Base-by-base conservation (phyloP, 1,140 invertebrate genomes). In the Hyles euphorbiae region DNA sequence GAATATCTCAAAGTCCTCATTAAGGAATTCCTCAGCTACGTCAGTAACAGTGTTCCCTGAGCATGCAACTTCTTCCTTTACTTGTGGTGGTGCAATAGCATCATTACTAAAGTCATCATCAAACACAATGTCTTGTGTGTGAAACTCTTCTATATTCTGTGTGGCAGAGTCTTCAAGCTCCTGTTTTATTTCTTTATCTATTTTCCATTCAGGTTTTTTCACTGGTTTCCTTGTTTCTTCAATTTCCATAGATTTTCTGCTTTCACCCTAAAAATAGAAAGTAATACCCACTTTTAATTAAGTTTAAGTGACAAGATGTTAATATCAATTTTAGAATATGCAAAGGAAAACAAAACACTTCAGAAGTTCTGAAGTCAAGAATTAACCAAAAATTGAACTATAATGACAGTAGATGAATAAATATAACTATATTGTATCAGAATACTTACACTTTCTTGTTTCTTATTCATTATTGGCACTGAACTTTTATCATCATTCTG, bases 1-100 rank as follows among this genome's bases (percentile, higher is more conserved):
- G 58, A 91, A 90, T 67, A 91, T 84, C 60, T 91, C 89, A 82
- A 91, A 90, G 48, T 90, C 89, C 56, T 91, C 90, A 71, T 90
- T 89, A 7, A 91, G 65, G 60, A 90, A 90, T 56, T 88, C 79
- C 56, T 88, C 74, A 44, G 79, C 83, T 4, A 87, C 72, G 76
- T 89, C 85, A 63, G 73, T 77, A 43, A 85, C 72, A 50, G 75
- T 83, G 22, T 78, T 74, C 33, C 61, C 53, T 7, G 77, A 63
- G 49, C 53, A 72, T 2, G 72, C 9, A 71, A 33, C 60, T 55
- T 74, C 77, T 56, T 72, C 60, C 65, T 82, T 82, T 0, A 75
- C 66, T 68, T 74, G 51, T 51, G 68, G 56, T 34, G 59, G 43
- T 51, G 63, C 10, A 51, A 65, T 36, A 45, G 69, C 61, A 61